Base-by-base conservation (phyloP, 1,140 invertebrate species). In the Pollicipes pollicipes region DNA sequence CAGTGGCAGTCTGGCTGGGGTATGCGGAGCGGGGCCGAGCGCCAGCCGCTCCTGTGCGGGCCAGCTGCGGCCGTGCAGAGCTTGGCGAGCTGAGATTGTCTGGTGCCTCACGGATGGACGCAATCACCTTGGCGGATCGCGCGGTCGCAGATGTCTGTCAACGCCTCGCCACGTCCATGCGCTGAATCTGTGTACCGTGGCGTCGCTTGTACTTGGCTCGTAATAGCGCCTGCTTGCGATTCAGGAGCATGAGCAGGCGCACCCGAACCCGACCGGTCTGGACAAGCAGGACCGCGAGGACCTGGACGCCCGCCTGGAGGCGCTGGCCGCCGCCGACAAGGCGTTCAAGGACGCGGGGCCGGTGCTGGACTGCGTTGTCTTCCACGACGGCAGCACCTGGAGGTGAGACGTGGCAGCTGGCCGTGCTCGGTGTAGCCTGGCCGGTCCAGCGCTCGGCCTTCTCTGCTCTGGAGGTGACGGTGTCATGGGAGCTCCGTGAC, bases 331-430 rank as follows among this genome's bases (percentile, higher is more conserved):
- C 45, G 71, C 89, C 68, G 95, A 98, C 75, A 97, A 97, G 79
- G 93, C 95, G 77, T 92, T 88, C 78, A 83, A 79, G 72, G 93
- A 97, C 80, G 78, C 87, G 70, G 92, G 94, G 30, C 93, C 93
- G 29, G 86, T 90, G 21, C 95, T 90, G 80, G 96, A 99, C 80
- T 95, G 93, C 83, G 83, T 99, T 70, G 85, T 98, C 21, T 98
- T 93, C 79, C 84, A 96, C 79, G 88, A 94, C 84, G 90, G 91
- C 71, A 74, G 83, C 69, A 83, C 84, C 75, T 89, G 91, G 90
- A 83, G 86, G 88, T 90, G 76, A 80, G n/a, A n/a, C n/a, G n/a
- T n/a, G 81, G 28, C 70, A 66, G 32, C 3, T 30, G 73, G 81
- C 81, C 77, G 81, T 81, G 28, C 68, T 68, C n/a, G n/a, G n/a